Evolutionary conservation across 2,888 invertebrate genomes (phyloP), one percentile per base, ranked within the genome.

Genomic region (Synanthedon andrenaeformis): DNA sequence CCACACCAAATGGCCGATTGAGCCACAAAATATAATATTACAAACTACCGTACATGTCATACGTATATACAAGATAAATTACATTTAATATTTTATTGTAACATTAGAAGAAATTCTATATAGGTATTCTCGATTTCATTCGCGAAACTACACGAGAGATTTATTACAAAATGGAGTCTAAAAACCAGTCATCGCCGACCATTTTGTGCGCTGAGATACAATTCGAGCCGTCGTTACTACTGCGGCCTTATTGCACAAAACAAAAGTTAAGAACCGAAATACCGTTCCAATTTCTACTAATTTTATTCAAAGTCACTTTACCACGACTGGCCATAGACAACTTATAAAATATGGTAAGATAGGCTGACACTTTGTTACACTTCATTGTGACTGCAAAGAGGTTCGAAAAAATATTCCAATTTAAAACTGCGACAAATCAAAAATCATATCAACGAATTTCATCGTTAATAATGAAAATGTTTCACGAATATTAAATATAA

Each of bases 1-100:
- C 67, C 73, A 65, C 64, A 64, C 65, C 59, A 53, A 51, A 56
- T 59, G 61, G 76, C 74, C 76, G 60, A 58, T 73, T 70, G 73
- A 76, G 78, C 79, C 79, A 65, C 79, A 79, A 80, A 76, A 81
- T 78, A 80, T 76, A 35, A 35, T 35, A 79, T 70, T 72, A 74
- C 66, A 49, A 19, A 63, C 74, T 76, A 79, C 72, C 73, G 68
- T 70, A 73, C 77, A 70, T 69, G 84, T 79, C 85, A 83, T 84
- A 86, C 86, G 85, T 86, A 84, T 85, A 72, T 86, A 86, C 86
- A 84, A 76, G 77, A 74, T 83, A 74, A 78, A 80, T 80, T 82
- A 83, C 79, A 82, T 70, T 35, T 66, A 72, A 72, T 73, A 73
- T 73, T 73, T 72, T 76, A 75, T 78, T 66, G 35, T 77, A 82